These are phyloP conservation scores for Mesorhabditis belari DNA, from an alignment of 2,888 invertebrate genomes.

Conservation along the genomic window DNA sequence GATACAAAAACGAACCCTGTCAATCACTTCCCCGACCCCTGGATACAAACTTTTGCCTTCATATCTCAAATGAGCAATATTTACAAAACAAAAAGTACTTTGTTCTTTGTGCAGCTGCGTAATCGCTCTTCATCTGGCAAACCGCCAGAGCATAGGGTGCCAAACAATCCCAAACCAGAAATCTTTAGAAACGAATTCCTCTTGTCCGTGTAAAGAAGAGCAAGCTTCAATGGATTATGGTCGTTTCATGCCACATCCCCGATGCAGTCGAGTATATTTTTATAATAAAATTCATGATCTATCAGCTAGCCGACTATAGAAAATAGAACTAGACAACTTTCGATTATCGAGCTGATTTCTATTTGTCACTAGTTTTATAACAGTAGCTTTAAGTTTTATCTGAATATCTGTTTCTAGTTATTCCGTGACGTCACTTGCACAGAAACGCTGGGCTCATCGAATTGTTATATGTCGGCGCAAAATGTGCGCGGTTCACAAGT, in stretches of 20 bases:
- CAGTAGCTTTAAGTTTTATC: background rate
- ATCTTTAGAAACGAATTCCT: slow-evolving; percentile 38
- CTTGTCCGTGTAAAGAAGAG: slow-evolving; percentile 72
- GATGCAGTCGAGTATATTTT: slow-evolving; percentile 23
- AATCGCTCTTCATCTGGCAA: too few relatives aligned
- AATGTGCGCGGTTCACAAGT: slow-evolving; percentile 36
- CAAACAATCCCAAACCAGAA: too few relatives aligned
- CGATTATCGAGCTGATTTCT: background rate
- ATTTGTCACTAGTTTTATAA: background rate
- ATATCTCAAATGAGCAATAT: too few relatives aligned
- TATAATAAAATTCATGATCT: too few relatives aligned
- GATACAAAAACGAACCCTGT: too few relatives aligned
- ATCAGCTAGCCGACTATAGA: too few relatives aligned
- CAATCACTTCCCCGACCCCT: too few relatives aligned
- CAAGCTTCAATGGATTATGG: slow-evolving; percentile 87
- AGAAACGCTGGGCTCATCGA: slow-evolving; percentile 79
- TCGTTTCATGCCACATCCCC: slow-evolving; percentile 69
- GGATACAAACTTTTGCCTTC: too few relatives aligned
- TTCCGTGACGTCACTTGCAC: slow-evolving; percentile 61
- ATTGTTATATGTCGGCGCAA: slow-evolving; percentile 63
- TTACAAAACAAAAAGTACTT: too few relatives aligned
- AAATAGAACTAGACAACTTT: background rate
- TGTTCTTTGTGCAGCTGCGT: too few relatives aligned
- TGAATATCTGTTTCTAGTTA: slow-evolving; percentile 11
- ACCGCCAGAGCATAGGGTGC: too few relatives aligned